A percentile compares a stretch with the other conserved stretches of the same genome.
Conservation (phyloP, 2,888 invertebrate genomes). For the Hyalella azteca region DNA sequence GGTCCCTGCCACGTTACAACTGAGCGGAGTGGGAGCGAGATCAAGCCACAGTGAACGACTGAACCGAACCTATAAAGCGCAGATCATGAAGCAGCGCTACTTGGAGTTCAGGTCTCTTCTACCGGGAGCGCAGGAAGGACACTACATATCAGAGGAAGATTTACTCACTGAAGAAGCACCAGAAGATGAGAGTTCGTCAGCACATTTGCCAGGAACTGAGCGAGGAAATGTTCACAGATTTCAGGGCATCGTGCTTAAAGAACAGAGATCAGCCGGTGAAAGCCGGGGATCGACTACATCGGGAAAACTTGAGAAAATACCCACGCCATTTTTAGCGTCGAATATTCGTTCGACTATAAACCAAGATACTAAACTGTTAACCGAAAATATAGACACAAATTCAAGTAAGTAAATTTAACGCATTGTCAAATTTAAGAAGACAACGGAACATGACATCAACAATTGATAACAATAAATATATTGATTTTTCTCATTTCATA, state of each 20-base stretch:
- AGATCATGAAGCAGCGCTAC: constrained; percentile 16
- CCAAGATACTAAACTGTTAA: not conserved
- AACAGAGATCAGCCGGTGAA: constrained; percentile 32
- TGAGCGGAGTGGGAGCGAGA: not conserved
- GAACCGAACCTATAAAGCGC: constrained; percentile 5
- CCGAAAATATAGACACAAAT: not conserved
- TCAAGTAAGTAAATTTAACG: constrained; percentile 22
- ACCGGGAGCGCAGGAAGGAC: not conserved
- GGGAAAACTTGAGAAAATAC: constrained; percentile 1
- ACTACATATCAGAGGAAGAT: not conserved
- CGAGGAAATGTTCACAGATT: not conserved
- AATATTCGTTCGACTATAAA: not conserved
- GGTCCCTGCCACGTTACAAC: not conserved
- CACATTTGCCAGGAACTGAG: not conserved
- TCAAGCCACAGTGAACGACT: not conserved
- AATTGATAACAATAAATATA: no score
- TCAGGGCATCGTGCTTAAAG: not conserved
- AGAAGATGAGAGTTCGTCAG: not conserved
- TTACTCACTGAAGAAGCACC: not conserved
- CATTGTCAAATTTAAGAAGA: no score
- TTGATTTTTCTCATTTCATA: not conserved
- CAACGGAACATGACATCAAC: no score
- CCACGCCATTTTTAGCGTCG: not conserved
- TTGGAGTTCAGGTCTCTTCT: constrained; percentile 11
- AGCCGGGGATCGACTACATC: not conserved